Conservation (phyloP, 2,113 vertebrate genomes). For the Thamnaconus septentrionalis region DNA sequence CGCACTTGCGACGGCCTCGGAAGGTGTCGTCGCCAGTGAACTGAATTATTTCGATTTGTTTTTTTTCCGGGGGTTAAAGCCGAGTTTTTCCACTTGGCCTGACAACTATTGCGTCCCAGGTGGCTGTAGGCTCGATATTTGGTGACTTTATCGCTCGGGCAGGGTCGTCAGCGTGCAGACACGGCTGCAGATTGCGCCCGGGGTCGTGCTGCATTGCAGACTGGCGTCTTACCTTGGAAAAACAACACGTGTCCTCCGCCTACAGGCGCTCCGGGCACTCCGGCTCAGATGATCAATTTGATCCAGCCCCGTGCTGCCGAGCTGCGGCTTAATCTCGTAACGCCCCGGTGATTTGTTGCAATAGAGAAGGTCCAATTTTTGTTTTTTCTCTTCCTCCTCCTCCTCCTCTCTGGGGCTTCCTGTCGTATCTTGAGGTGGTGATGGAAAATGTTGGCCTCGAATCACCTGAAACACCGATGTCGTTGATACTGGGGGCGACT, state of each 20-base stretch:
- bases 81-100: slow-evolving; percentile 31
- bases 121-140: slow-evolving; percentile 36
- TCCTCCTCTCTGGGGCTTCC: slow-evolving; percentile 6
- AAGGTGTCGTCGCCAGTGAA: background rate
- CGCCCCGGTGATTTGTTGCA: slow-evolving; percentile 45
- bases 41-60: slow-evolving; percentile 18
- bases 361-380: slow-evolving; percentile 24
- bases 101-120: slow-evolving; percentile 35
- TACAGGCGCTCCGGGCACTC: slow-evolving; percentile 41
- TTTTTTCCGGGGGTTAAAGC: slow-evolving; percentile 12
- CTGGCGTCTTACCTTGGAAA: slow-evolving; percentile 57
- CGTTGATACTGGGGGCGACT: background rate
- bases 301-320: slow-evolving; percentile 55
- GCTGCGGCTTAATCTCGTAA: slow-evolving; percentile 64
- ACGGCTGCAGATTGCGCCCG: slow-evolving; percentile 45
- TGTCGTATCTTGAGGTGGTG: slow-evolving; percentile 8
- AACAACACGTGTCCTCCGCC: slow-evolving; percentile 59
- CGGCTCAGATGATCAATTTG: slow-evolving; percentile 66
- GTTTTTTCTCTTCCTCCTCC: slow-evolving; percentile 14
- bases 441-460: background rate
- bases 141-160: slow-evolving; percentile 15
- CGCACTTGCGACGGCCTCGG: background rate
- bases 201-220: slow-evolving; percentile 65
- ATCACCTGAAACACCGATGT: slow-evolving; percentile 20
- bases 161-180: slow-evolving; percentile 33